These are phyloP conservation scores for Augiades crinisus DNA, from an alignment of 2,888 invertebrate species.

Conservation along the genomic window DNA sequence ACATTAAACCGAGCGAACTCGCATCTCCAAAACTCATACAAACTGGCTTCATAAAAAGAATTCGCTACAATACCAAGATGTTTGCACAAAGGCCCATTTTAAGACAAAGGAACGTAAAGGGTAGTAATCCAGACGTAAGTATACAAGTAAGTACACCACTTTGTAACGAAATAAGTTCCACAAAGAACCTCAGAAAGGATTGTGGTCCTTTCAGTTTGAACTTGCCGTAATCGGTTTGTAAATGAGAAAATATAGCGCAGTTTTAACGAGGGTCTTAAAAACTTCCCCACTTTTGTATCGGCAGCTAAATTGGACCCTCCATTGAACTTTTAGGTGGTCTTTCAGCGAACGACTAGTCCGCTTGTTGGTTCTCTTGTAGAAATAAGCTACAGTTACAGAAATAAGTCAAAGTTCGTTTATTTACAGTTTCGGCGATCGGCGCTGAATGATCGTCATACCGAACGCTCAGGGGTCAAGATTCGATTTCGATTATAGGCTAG, in stretches of 20 bases:
- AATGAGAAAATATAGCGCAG: conserved; percentile 27
- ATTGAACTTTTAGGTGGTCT: conserved; percentile 8
- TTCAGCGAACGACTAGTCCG: not conserved
- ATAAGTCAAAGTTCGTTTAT: not conserved
- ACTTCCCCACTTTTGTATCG: conserved; percentile 21
- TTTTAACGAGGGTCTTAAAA: conserved; percentile 30
- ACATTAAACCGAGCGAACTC: no score
- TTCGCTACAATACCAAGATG: conserved; percentile 11
- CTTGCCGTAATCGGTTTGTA: conserved; percentile 26
- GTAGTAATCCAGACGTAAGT: conserved; percentile 14
- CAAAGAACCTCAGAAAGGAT: conserved; percentile 56
- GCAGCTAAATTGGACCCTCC: conserved; percentile 3
- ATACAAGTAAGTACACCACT: conserved; percentile 26
- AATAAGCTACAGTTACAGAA: not conserved
- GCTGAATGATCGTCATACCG: no score
- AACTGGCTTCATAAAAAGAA: not conserved
- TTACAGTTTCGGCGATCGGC: no score
- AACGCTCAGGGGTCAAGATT: no score
- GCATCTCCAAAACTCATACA: not conserved
- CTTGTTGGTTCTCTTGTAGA: not conserved
- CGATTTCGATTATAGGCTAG: no score
- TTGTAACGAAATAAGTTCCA: conserved; percentile 54
- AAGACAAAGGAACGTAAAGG: conserved; percentile 19
- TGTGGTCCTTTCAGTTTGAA: conserved; percentile 55
- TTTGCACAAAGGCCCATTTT: conserved; percentile 13